phyloP scores from a whole-genome alignment of 2,888 invertebrate species.

The Acholoe squamosa region DNA sequence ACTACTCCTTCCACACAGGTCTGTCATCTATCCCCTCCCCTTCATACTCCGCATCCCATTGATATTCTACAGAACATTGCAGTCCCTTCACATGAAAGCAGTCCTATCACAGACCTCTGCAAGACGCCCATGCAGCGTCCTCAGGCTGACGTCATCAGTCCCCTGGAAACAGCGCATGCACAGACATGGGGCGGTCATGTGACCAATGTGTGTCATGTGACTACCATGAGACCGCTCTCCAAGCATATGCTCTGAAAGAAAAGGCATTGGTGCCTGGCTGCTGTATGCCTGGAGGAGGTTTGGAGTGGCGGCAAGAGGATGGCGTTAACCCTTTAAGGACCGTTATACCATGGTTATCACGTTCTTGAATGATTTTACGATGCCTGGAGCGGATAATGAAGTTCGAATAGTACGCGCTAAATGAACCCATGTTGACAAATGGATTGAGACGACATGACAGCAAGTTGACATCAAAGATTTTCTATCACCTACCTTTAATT shows the following conservation, averaged over 20 bases:
- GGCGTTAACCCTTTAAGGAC: neutral
- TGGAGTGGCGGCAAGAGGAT: neutral
- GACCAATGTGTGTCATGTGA: conserved; percentile 27
- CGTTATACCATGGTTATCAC: no score
- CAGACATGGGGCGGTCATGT: neutral
- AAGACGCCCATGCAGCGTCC: neutral
- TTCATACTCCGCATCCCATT: neutral
- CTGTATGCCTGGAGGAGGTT: neutral
- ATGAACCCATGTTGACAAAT: no score
- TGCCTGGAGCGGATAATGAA: no score
- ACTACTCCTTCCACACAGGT: no score
- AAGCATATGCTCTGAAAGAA: neutral
- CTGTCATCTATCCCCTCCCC: neutral
- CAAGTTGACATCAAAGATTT: no score
- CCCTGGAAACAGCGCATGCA: neutral
- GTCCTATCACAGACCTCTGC: neutral
- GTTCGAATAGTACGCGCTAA: no score
- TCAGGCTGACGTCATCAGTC: neutral
- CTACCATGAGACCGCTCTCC: conserved; percentile 11
- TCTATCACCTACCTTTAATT: no score
- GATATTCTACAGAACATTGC: neutral
- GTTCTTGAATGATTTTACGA: no score
- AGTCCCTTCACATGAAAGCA: neutral
- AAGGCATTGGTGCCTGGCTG: neutral
- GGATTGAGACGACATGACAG: no score